phyloP scores from a whole-genome alignment of 1,140 invertebrate genomes.

The Drosophila takahashii region DNA sequence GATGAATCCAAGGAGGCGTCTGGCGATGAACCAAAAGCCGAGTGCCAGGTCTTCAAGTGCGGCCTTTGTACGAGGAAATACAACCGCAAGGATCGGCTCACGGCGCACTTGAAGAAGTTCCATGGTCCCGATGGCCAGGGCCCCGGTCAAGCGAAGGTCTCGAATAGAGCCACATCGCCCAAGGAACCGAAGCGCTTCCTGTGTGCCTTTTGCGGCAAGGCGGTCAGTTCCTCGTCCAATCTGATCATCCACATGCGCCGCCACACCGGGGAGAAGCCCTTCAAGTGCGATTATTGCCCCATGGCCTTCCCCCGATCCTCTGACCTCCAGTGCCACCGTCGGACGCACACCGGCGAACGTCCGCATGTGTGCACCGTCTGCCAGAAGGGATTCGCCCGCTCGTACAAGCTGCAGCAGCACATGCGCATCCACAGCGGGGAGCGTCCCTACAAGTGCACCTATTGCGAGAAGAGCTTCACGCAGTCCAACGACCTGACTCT shows the following conservation, averaged over 20 bases:
- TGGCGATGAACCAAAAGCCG: conserved; percentile 61
- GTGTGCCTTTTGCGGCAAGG: conserved; percentile 86
- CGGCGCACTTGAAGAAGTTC: conserved; percentile 71
- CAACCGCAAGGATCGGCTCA: conserved; percentile 85
- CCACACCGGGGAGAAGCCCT: conserved; percentile 85
- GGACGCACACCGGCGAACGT: conserved; percentile 87
- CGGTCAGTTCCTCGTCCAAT: conserved; percentile 87
- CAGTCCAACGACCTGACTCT: conserved; percentile 87
- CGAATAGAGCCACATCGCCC: conserved; percentile 7
- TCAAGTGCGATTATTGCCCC: conserved; percentile 78
- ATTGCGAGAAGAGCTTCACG: conserved; percentile 87
- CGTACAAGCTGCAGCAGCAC: conserved; percentile 87
- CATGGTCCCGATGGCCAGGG: conserved; percentile 28
- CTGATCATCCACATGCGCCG: conserved; percentile 87
- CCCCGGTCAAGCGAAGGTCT: not conserved
- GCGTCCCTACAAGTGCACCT: conserved; percentile 86
- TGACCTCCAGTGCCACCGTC: conserved; percentile 85
- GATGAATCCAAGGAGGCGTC: conserved; percentile 11
- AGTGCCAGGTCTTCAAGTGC: conserved; percentile 85
- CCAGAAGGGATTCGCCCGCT: conserved; percentile 85
- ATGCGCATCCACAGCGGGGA: conserved; percentile 87
- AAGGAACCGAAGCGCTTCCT: conserved; percentile 80
- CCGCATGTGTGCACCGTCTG: conserved; percentile 87
- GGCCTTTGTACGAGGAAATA: conserved; percentile 86
- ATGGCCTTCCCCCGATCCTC: conserved; percentile 82